Conservation (phyloP, 2,888 invertebrate species). For the Parthenolecanium corni region DNA sequence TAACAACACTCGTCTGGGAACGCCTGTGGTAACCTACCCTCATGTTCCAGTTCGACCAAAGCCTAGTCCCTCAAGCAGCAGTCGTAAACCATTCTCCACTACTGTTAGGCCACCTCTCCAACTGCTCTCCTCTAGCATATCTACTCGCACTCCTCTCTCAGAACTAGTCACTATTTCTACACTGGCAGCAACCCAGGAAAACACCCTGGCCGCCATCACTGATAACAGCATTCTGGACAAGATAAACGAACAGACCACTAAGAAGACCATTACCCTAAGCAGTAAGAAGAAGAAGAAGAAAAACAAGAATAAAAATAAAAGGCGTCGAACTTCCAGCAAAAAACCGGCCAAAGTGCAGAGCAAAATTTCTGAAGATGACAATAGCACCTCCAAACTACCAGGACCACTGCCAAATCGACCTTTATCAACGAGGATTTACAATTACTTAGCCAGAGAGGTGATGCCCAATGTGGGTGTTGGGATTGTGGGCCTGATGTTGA, state of each 20-base stretch:
- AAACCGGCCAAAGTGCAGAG: conserved; percentile 40
- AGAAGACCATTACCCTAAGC: conserved; percentile 32
- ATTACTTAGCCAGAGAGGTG: conserved; percentile 63
- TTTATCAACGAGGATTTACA: conserved; percentile 61
- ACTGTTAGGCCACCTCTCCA: conserved; percentile 25
- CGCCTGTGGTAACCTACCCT: conserved; percentile 32
- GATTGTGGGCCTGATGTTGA: conserved; percentile 58
- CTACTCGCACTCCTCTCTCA: conserved; percentile 28
- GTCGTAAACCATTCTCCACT: conserved; percentile 29
- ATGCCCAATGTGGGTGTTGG: conserved; percentile 72
- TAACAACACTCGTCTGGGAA: conserved; percentile 31
- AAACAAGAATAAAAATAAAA: conserved; percentile 39
- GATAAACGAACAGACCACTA: conserved; percentile 36
- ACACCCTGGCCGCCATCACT: conserved; percentile 27
- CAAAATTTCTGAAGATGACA: conserved; percentile 39
- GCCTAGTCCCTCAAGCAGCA: conserved; percentile 27
- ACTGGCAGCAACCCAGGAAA: conserved; percentile 29
- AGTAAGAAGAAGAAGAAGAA: conserved; percentile 36
- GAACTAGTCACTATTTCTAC: conserved; percentile 18
- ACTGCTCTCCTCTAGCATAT: conserved; percentile 18
- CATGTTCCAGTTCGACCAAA: conserved; percentile 31
- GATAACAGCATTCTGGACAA: not conserved
- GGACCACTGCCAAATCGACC: conserved; percentile 44
- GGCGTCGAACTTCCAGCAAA: conserved; percentile 38
- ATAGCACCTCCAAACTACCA: conserved; percentile 36